Percentiles rank a stretch among this genome's conserved stretches.
Conservation (phyloP, 2,888 invertebrate species). For the Allacma fusca region DNA sequence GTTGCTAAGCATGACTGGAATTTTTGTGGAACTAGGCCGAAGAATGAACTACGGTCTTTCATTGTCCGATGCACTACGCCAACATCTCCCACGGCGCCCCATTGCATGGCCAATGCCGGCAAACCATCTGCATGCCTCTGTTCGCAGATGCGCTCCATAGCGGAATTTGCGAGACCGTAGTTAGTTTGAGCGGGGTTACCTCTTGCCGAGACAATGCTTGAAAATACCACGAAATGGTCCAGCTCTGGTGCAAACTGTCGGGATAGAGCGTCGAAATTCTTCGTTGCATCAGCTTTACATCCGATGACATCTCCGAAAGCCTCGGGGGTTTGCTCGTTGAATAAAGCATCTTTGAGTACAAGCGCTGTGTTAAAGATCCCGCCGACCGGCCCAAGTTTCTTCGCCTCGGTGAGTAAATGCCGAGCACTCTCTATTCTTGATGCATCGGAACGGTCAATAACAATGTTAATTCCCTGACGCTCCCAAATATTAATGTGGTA, state of each 20-base stretch:
- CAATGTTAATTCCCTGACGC: slow-evolving; percentile 72
- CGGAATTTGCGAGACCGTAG: slow-evolving; percentile 70
- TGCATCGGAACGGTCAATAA: slow-evolving; percentile 68
- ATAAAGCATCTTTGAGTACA: slow-evolving; percentile 66
- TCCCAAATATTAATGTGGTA: slow-evolving; percentile 70
- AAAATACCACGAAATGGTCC: no score
- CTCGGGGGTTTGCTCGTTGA: slow-evolving; percentile 66
- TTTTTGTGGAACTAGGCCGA: slow-evolving; percentile 85
- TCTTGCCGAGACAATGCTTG: slow-evolving; percentile 69
- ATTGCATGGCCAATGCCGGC: slow-evolving; percentile 69
- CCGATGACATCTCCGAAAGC: slow-evolving; percentile 65
- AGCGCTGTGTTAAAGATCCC: slow-evolving; percentile 70
- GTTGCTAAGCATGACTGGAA: slow-evolving; percentile 81
- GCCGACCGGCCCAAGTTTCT: slow-evolving; percentile 64
- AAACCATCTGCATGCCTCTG: slow-evolving; percentile 65
- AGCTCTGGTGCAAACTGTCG: slow-evolving; percentile 64
- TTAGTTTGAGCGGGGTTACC: slow-evolving; percentile 71
- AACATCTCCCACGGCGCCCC: no score
- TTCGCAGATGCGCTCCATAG: slow-evolving; percentile 70
- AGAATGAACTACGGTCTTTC: slow-evolving; percentile 68
- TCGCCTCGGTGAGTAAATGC: slow-evolving; percentile 56
- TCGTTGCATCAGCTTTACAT: slow-evolving; percentile 68
- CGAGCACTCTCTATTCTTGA: slow-evolving; percentile 63
- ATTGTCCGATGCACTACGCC: slow-evolving; percentile 69
- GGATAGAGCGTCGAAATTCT: slow-evolving; percentile 66